Base-by-base conservation (phyloP, 2,888 invertebrate genomes). In the Phaedon cochleariae region DNA sequence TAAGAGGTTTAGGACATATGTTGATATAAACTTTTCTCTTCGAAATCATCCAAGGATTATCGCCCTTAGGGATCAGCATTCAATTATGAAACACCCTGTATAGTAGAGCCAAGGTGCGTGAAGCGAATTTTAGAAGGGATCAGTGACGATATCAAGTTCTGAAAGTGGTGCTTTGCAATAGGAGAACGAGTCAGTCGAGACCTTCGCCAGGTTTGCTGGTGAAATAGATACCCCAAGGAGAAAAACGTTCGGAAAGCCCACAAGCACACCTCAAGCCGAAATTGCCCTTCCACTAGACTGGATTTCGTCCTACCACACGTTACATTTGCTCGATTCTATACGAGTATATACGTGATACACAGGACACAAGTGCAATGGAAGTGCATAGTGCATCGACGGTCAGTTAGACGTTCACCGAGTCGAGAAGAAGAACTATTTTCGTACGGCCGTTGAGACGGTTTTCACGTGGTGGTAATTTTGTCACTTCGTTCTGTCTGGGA, bases 341-440 rank as follows among this genome's bases (percentile, higher is more conserved):
- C 9, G 34, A 34, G 2, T n/a, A n/a, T n/a, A n/a, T n/a, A n/a
- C n/a, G 10, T 41, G 41, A 41, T n/a, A 41, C 41, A 15, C 48
- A 41, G 17, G 51, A 31, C 58, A 41, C 41, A 53, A 48, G 46
- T 53, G 48, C 57, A 62, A 48, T 41, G 53, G 48, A 65, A 62
- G 65, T 65, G 65, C 65, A 65, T 52, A 49, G 65, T 65, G 65
- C 65, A 65, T 52, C 53, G 58, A 54, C 58, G 62, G 65, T 58
- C 62, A 62, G 41, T 65, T 54, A 45, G 53, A 52, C 58, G 58
- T 46, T 53, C 46, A 48, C 48, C 49, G 26, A 57, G 45, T 45
- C 45, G 45, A 45, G 57, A 45, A 41, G 21, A 57, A 57, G 57
- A 29, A 57, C 57, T 57, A 57, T 57, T 57, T 57, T 57, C 45